phyloP scores from a whole-genome alignment of 2,888 invertebrate genomes.

The Oligia strigilis region DNA sequence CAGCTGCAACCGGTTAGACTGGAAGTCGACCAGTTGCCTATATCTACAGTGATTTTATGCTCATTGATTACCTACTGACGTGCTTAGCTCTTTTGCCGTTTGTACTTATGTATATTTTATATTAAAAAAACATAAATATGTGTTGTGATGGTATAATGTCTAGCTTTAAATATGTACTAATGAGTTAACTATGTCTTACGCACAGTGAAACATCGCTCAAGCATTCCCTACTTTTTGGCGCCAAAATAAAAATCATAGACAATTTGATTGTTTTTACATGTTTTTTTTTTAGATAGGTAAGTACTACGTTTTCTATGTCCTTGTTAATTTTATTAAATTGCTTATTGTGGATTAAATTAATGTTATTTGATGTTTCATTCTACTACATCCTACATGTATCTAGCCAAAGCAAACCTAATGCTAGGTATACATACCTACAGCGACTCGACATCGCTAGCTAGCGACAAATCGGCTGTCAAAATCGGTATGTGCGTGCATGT shows the following conservation, averaged over 20 bases:
- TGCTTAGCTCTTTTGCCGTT: constrained; percentile 43
- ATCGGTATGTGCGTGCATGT: neutral
- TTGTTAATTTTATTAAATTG: neutral
- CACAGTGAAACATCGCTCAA: constrained; percentile 56
- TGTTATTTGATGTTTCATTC: constrained; percentile 35
- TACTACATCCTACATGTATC: neutral
- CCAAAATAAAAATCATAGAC: constrained; percentile 1
- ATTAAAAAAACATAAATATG: constrained; percentile 71
- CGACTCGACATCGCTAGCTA: neutral
- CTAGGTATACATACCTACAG: too few relatives aligned
- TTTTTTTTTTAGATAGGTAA: neutral
- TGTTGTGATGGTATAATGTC: constrained; percentile 80
- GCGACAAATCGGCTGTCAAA: neutral
- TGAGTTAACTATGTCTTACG: constrained; percentile 54
- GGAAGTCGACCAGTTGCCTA: neutral
- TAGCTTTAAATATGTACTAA: constrained; percentile 77
- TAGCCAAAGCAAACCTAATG: neutral
- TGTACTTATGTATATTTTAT: constrained; percentile 39
- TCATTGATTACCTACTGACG: neutral
- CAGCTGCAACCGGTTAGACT: neutral
- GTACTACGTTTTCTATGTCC: neutral
- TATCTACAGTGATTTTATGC: neutral
- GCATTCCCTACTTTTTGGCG: constrained; percentile 19
- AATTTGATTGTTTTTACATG: neutral
- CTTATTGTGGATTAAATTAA: neutral